Evolutionary conservation across 2,888 invertebrate species (phyloP).

Genomic region (Micoletzkya japonica): DNA sequence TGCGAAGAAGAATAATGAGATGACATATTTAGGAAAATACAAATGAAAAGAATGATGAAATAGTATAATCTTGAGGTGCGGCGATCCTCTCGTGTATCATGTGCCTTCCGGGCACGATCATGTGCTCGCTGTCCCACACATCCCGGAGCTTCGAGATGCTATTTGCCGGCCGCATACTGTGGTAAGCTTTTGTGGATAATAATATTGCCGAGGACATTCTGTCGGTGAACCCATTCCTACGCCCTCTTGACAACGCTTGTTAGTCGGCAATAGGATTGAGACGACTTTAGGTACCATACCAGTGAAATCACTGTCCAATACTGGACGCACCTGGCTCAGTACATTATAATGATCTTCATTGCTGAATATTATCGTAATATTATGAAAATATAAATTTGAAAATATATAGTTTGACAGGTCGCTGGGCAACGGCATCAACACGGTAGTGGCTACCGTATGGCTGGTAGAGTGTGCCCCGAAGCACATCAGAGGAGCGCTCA

Average conservation of each 20-base stretch:
- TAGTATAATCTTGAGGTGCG: not conserved
- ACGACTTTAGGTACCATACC: not conserved
- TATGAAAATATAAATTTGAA: no score
- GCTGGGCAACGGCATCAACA: conserved; percentile 48
- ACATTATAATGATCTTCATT: no score
- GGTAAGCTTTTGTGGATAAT: conserved; percentile 28
- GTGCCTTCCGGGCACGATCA: conserved; percentile 23
- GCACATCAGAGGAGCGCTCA: conserved; percentile 45
- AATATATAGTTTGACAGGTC: conserved; percentile 19
- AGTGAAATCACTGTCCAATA: not conserved
- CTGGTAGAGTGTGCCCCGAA: conserved; percentile 50
- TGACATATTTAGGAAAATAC: no score
- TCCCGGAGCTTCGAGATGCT: conserved; percentile 39
- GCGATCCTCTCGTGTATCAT: conserved; percentile 12
- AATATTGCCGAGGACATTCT: not conserved
- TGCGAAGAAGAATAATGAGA: no score
- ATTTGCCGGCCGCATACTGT: conserved; percentile 47
- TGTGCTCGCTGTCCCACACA: conserved; percentile 2
- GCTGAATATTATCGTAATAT: no score
- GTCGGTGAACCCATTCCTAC: not conserved
- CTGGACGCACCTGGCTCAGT: no score
- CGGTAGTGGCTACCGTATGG: conserved; percentile 52
- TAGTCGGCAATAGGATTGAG: no score
- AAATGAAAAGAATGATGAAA: not conserved
- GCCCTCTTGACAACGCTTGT: not conserved